Conservation (phyloP, 2,888 invertebrate genomes). For the Chrysolina americana region DNA sequence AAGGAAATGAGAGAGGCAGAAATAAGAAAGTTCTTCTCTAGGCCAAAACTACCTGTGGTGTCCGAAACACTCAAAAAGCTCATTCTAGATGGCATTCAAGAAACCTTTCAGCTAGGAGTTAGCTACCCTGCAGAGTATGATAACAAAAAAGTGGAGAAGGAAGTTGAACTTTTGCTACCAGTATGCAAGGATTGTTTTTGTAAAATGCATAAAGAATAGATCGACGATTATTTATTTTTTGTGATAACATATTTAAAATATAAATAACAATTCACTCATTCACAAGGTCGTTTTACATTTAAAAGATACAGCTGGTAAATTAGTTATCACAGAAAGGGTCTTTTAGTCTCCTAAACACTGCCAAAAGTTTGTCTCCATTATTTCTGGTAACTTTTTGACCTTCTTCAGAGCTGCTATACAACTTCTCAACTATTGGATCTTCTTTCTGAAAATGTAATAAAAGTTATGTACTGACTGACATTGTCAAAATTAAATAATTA, state of each 20-base stretch:
- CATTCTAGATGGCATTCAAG: slow-evolving; percentile 57
- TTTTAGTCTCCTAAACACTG: slow-evolving; percentile 84
- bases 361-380: slow-evolving; percentile 93
- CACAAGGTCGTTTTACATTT: slow-evolving; percentile 2
- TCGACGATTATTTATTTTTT: neutral
- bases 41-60: slow-evolving; percentile 54
- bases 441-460: slow-evolving; percentile 71
- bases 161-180: slow-evolving; percentile 34
- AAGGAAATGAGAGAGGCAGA: slow-evolving; percentile 50
- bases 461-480: neutral
- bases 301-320: slow-evolving; percentile 1
- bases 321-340: slow-evolving; percentile 66
- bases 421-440: slow-evolving; percentile 90
- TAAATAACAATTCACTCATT: neutral
- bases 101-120: slow-evolving; percentile 55
- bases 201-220: neutral
- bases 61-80: slow-evolving; percentile 57
- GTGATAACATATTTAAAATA: slow-evolving; percentile 2
- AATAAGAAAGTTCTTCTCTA: slow-evolving; percentile 53
- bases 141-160: slow-evolving; percentile 37
- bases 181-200: slow-evolving; percentile 18
- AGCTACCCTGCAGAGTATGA: slow-evolving; percentile 26
- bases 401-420: slow-evolving; percentile 96
- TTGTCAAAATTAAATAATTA: too few species aligned
- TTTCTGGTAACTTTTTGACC: slow-evolving; percentile 98